A percentile compares a stretch with the other conserved stretches of the same genome.
Evolutionary conservation across 1,140 invertebrate genomes (phyloP).

Genomic region (Eriosoma lanigerum): DNA sequence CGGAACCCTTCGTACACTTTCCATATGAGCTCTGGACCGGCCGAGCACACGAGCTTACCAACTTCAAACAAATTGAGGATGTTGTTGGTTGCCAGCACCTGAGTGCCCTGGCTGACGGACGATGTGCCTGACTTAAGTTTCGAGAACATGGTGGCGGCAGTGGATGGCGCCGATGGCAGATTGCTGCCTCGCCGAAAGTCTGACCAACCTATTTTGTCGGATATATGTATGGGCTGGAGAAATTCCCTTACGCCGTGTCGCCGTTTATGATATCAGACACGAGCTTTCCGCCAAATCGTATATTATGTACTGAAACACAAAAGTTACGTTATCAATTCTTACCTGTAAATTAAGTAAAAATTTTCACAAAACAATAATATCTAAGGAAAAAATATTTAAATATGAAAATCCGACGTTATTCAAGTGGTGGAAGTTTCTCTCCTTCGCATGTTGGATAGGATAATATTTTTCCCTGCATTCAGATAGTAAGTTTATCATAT

Average conservation of each 20-base stretch:
- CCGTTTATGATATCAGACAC: not conserved
- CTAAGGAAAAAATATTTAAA: no score
- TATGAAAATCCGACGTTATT: no score
- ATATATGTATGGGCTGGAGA: not conserved
- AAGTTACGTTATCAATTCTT: no score
- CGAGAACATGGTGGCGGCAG: slow-evolving; percentile 44
- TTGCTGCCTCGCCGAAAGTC: slow-evolving; percentile 48
- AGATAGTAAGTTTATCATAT: no score
- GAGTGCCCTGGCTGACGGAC: slow-evolving; percentile 58
- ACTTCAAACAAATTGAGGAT: slow-evolving; percentile 87
- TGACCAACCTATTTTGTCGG: slow-evolving; percentile 48
- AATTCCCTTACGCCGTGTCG: not conserved
- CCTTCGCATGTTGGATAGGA: no score
- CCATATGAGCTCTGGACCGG: slow-evolving; percentile 90
- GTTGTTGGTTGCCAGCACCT: slow-evolving; percentile 76
- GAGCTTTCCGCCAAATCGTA: no score
- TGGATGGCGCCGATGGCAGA: slow-evolving; percentile 42
- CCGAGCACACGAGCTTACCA: slow-evolving; percentile 81
- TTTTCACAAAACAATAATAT: no score
- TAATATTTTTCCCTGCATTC: no score
- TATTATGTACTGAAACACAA: no score
- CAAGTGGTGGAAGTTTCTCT: no score
- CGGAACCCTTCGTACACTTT: slow-evolving; percentile 86
- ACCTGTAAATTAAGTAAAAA: no score
- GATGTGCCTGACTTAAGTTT: slow-evolving; percentile 50